Base-by-base conservation (phyloP, 2,888 invertebrate genomes). In the Graphium colonna region DNA sequence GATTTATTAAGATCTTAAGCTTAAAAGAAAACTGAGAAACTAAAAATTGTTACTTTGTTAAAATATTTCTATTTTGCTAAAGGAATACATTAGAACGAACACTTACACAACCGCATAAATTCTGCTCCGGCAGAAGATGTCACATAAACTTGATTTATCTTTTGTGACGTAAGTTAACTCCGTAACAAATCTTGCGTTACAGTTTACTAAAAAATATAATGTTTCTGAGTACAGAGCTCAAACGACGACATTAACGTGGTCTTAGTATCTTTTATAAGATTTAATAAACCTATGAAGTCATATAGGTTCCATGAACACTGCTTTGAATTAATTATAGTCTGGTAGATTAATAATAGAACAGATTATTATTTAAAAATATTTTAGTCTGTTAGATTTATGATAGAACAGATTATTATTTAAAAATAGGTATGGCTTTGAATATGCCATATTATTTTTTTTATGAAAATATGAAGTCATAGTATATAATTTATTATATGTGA, bases 111-210 rank as follows among this genome's bases (percentile, higher is more conserved):
- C 70, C 69, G 73, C 81, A 85, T 87, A 87, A 85, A 88, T 87
- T 79, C 73, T 63, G 64, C 65, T 75, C 78, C 77, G 82, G 79
- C 84, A 82, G 78, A 76, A 69, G 65, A 74, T 70, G 88, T 79
- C 86, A 82, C 86, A 86, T 86, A 86, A 88, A 87, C 79, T 79
- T 87, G 86, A 87, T 87, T 87, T 87, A 87, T 86, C 73, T 79
- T 65, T 72, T 70, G 74, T 82, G 78, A 83, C 79, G 67, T 60
- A 63, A 60, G 75, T 78, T 79, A 81, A 80, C 79, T 83, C 72
- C 73, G 58, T 74, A 78, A 77, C 80, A 79, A 81, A 78, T 75
- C 79, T 73, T 74, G 71, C 66, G 70, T 75, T 68, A 70, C 66
- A 61, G 60, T 66, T 64, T 57, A 61, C 59, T 61, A 60, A 63